Base-by-base conservation (phyloP, 2,888 invertebrate genomes). In the Pherbina coryleti region DNA sequence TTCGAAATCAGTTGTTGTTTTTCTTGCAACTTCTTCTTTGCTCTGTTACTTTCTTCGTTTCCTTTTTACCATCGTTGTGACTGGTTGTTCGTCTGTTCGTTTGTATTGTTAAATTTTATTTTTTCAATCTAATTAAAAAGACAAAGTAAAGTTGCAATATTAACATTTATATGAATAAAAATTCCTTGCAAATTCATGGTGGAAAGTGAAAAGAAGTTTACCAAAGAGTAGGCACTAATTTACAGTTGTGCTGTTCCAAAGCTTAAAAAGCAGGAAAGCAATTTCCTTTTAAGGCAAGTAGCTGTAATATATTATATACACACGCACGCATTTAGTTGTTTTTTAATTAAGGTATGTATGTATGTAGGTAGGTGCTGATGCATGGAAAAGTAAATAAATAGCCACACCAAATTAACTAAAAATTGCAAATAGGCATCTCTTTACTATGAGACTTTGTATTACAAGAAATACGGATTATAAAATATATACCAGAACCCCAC, bases 251-350 rank as follows among this genome's bases (percentile, higher is more conserved):
- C 14, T 22, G 3, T 14, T 69, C 31, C 37, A 34, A 25, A 19
- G 19, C 49, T 22, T 7, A 69, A 71, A 22, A 37, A 49, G 22
- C 44, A 71, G 57, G n/a, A 66, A 62, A 22, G 66, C 11, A 31
- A 76, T 79, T 74, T 74, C 79, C 79, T 75, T 76, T 76, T 70
- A 79, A 79, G 79, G 79, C 76, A 79, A 77, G 79, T 79, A 74
- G 55, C 57, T 70, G 44, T 64, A 62, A 67, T 67, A 37, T 67
- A 72, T 22, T 71, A 62, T 78, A 53, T 60, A 57, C 44, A 11
- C 19, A 60, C 55, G 49, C 14, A 19, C 44, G 19, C 53, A 62
- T 72, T 72, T 77, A 64, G 51, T 57, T 5, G 53, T 67, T 19
- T 60, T 67, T 55, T 60, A 69, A 22, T 69, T 37, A 57, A 71